phyloP scores from a whole-genome alignment of 2,113 vertebrate species.

The Ceyx melanurus region DNA sequence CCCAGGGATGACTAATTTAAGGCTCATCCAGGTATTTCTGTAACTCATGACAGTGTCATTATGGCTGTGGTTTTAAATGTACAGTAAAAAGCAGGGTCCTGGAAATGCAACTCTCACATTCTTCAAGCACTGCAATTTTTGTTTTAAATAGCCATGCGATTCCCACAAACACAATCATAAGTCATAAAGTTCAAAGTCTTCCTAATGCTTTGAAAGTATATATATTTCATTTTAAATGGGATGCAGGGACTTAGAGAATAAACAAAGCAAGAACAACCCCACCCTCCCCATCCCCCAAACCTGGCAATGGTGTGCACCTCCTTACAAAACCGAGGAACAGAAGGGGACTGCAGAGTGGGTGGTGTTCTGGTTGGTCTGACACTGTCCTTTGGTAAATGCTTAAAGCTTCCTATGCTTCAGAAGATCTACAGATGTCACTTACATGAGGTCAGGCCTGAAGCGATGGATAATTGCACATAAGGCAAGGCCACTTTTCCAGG shows the following conservation, averaged over 20 bases:
- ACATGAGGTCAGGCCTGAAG: conserved; percentile 94
- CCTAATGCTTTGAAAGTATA: conserved; percentile 9
- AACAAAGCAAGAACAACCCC: background rate
- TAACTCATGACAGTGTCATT: background rate
- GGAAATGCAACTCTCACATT: background rate
- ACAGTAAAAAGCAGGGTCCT: background rate
- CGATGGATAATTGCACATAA: conserved; percentile 93
- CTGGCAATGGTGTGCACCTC: background rate
- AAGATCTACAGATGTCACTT: conserved; percentile 52
- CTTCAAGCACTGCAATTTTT: background rate
- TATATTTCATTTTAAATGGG: background rate
- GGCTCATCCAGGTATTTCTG: background rate
- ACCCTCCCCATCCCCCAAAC: background rate
- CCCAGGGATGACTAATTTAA: background rate
- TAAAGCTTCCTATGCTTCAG: background rate
- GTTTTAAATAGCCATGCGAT: background rate
- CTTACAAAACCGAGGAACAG: background rate
- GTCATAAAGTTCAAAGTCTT: conserved; percentile 4
- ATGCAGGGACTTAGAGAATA: background rate
- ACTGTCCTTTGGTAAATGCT: background rate
- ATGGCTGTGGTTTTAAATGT: background rate
- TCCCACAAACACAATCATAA: background rate
- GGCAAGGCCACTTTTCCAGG: conserved; percentile 89
- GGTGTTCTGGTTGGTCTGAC: background rate
- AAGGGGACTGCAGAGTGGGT: background rate